These are phyloP conservation scores for Piprites chloris DNA, from an alignment of 2,113 vertebrate species.

Conservation along the genomic window DNA sequence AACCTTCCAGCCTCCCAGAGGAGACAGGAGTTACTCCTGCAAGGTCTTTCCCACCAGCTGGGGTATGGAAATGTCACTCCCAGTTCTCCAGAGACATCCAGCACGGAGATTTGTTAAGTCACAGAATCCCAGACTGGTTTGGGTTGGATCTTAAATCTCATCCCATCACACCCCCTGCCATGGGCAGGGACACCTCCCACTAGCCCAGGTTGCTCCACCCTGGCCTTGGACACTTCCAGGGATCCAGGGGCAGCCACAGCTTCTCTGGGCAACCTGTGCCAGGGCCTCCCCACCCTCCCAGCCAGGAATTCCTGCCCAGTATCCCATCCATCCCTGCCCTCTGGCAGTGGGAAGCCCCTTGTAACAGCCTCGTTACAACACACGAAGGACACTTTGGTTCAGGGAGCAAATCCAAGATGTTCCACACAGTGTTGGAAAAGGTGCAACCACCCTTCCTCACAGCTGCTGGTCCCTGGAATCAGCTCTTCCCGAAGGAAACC, in stretches of 20 bases:
- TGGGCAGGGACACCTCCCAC: background rate
- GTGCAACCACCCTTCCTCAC: background rate
- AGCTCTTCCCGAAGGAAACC: background rate
- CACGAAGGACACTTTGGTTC: fast-evolving
- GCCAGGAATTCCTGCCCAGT: background rate
- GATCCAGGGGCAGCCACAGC: background rate
- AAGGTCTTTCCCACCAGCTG: background rate
- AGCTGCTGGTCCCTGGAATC: background rate
- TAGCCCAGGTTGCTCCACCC: background rate
- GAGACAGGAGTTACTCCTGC: background rate
- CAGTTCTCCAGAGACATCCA: background rate
- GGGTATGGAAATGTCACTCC: background rate
- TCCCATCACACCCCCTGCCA: background rate
- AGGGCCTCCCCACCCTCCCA: background rate
- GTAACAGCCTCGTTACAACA: background rate
- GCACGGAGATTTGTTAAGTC: background rate
- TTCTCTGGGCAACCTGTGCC: background rate
- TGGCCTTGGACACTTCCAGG: background rate
- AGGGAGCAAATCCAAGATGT: background rate
- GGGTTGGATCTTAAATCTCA: background rate
- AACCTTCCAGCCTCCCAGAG: background rate
- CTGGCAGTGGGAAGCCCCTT: background rate
- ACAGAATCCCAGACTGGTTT: background rate
- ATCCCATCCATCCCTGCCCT: background rate
- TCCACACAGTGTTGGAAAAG: fast-evolving